A percentile compares a stretch with the other conserved stretches of the same genome.
phyloP scores from a whole-genome alignment of 2,113 vertebrate species.

The Petromus typicus region DNA sequence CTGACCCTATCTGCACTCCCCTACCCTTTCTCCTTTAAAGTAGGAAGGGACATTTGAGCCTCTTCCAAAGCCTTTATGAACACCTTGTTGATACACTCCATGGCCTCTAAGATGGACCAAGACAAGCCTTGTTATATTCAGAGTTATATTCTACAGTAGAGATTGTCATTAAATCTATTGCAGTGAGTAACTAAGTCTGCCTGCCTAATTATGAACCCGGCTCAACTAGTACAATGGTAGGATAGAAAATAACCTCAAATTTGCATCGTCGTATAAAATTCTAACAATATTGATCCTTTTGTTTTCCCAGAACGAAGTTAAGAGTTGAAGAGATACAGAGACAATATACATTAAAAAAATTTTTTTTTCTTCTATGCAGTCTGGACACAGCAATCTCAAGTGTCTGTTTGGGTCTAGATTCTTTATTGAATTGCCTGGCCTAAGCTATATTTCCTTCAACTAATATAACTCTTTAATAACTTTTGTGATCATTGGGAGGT shows the following conservation, averaged over 20 bases:
- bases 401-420: neutral
- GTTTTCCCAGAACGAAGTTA: neutral
- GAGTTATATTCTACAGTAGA: neutral
- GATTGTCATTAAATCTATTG: neutral
- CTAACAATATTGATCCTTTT: neutral
- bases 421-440: neutral
- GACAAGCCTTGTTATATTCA: neutral
- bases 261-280: neutral
- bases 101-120: neutral
- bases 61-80: neutral
- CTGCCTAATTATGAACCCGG: neutral
- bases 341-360: neutral
- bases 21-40: neutral
- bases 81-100: neutral
- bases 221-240: neutral
- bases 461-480: neutral
- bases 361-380: neutral
- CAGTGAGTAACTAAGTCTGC: neutral
- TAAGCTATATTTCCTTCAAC: neutral
- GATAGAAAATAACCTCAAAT: neutral
- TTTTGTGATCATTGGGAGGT: neutral
- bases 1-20: neutral
- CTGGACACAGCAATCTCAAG: neutral
- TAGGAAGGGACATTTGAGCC: neutral
- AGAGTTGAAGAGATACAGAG: neutral